Evolutionary conservation across 2,797 vertebrate species (phyloP).

Genomic region (Carduelis carduelis): DNA sequence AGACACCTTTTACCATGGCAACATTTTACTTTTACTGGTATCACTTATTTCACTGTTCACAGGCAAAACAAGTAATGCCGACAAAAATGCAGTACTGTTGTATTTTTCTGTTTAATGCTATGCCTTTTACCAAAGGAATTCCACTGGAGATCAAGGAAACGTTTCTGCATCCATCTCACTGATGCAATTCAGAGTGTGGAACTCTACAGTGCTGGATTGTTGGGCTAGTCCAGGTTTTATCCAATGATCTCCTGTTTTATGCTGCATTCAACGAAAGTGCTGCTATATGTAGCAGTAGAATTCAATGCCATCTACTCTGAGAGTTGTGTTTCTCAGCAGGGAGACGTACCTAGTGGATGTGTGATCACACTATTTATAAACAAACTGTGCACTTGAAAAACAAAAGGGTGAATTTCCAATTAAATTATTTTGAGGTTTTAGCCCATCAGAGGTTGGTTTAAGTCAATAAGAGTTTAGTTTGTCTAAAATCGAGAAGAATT

Average conservation of each 20-base stretch:
- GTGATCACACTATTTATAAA: neutral
- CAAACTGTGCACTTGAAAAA: neutral
- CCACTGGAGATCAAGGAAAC: neutral
- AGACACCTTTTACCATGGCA: neutral
- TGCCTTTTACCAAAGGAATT: neutral
- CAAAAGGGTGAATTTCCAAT: neutral
- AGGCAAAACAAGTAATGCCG: neutral
- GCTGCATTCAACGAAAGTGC: neutral
- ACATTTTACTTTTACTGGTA: neutral
- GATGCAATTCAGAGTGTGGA: neutral
- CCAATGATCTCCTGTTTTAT: neutral
- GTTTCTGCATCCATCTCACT: neutral
- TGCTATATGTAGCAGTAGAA: neutral
- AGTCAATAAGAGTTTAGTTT: neutral
- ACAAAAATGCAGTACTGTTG: neutral
- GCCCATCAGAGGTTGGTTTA: neutral
- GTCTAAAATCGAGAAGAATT: neutral
- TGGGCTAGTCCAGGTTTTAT: neutral
- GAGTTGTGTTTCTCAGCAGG: neutral
- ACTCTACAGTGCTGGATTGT: fast-evolving
- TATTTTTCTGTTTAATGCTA: neutral
- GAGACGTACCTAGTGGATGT: neutral
- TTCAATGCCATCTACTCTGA: neutral
- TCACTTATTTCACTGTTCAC: neutral
- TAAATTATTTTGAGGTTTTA: neutral